Evolutionary conservation across 2,888 invertebrate genomes (phyloP).

Genomic region (Philaethria dido): DNA sequence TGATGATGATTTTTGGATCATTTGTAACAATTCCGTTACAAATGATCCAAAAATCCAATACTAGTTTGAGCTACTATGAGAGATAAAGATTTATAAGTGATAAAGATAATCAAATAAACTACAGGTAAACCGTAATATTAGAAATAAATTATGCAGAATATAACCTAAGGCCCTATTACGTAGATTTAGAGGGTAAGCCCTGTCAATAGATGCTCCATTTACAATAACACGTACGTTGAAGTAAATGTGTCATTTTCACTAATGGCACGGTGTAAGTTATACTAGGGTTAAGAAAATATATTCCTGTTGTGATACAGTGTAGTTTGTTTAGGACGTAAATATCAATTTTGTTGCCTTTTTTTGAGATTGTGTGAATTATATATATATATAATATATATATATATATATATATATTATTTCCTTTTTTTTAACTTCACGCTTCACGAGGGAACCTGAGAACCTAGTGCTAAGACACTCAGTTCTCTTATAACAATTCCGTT

Average conservation of each 20-base stretch:
- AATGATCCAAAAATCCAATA: too few species aligned
- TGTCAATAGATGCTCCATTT: background rate
- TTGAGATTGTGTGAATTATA: background rate
- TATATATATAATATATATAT: too few species aligned
- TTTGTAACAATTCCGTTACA: too few species aligned
- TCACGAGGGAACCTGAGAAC: too few species aligned
- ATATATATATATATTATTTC: too few species aligned
- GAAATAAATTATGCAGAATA: background rate
- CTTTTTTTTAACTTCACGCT: too few species aligned
- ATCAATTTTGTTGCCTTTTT: background rate
- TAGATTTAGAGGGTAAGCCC: background rate
- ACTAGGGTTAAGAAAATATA: conserved; percentile 13
- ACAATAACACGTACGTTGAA: conserved; percentile 8
- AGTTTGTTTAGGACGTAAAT: background rate
- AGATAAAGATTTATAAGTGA: too few species aligned
- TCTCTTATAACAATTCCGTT: too few species aligned
- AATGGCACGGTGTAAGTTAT: conserved; percentile 2
- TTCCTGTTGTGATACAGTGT: background rate
- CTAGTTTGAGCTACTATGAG: too few species aligned
- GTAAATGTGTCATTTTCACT: conserved; percentile 16
- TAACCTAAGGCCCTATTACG: background rate
- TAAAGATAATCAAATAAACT: too few species aligned
- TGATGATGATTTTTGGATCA: too few species aligned
- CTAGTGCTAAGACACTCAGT: too few species aligned
- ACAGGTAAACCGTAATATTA: background rate